Evolutionary conservation across 2,888 invertebrate genomes (phyloP), one percentile per base, ranked within the genome.

Genomic region (Nymphalis urticae): DNA sequence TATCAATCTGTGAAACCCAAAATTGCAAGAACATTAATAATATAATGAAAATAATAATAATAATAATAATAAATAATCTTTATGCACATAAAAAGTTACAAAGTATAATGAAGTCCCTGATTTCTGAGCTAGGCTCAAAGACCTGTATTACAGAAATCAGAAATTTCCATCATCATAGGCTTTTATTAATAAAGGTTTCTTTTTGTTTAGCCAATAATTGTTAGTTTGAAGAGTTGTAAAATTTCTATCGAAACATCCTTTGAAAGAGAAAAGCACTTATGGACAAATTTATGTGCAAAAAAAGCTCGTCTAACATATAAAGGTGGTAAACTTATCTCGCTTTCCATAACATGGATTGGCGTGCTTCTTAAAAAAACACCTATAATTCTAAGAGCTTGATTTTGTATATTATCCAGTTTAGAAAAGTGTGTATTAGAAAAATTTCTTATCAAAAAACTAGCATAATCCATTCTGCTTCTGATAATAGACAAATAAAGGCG

Each of bases 361-460:
- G 68, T 24, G 42, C 59, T 68, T 68, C 32, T 63, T n/a, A 68
- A 53, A 47, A 59, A 68, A 10, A 63, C 59, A 1, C 68, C 68
- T n/a, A 63, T 60, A n/a, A 63, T 48, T 16, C 62, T 27, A 24
- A 68, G 21, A 1, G 59, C 68, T 27, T 63, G 68, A 48, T 68
- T 63, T 63, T 68, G 68, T 27, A 63, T 17, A 19, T 68, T 68
- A 32, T 68, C 68, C 9, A 68, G 16, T 53, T 68, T 53, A 8
- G n/a, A 58, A 32, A 61, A 7, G 27, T 61, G 27, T 10, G 7
- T 48, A 19, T 61, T 61, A 1, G 24, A 24, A 9, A 16, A 6
- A 17, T n/a, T 10, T 10, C 10, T n/a, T n/a, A n/a, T n/a, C 17
- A 48, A n/a, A n/a, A 48, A 48, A 48, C 48, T n/a, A n/a, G n/a